Percentiles rank a stretch among this genome's conserved stretches.
These are phyloP conservation scores for Digitonthophagus gazella DNA, from an alignment of 2,888 invertebrate genomes.

Conservation along the genomic window DNA sequence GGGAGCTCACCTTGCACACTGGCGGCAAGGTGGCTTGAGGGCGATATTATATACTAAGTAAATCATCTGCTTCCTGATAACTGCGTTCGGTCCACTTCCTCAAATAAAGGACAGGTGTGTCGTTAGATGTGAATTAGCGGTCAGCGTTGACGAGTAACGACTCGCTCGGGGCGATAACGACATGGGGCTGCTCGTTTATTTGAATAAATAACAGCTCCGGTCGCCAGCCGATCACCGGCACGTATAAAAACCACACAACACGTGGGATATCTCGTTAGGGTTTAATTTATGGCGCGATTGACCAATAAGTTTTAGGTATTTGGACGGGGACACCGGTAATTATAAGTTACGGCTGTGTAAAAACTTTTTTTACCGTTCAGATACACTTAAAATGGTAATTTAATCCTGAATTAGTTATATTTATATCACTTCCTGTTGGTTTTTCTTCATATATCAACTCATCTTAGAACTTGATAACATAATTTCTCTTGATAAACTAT, in stretches of 20 bases:
- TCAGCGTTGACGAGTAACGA: conserved; percentile 26
- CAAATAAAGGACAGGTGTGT: conserved; percentile 21
- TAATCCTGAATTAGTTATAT: not conserved
- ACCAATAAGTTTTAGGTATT: not conserved
- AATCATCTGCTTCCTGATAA: conserved; percentile 30
- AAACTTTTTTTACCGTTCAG: not conserved
- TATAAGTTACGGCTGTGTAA: not conserved
- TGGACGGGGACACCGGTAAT: not conserved
- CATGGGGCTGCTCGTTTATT: conserved; percentile 14
- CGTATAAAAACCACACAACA: not conserved
- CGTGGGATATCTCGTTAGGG: not conserved
- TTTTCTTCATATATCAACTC: too few relatives aligned
- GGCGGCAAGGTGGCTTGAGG: conserved; percentile 7
- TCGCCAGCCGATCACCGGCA: conserved; percentile 6
- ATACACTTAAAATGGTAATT: not conserved
- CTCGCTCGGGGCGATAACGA: conserved; percentile 18
- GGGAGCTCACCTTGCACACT: not conserved
- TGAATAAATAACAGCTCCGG: conserved; percentile 20
- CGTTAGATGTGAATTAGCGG: conserved; percentile 31
- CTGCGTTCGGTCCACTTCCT: conserved; percentile 16
- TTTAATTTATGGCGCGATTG: not conserved
- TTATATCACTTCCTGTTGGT: too few relatives aligned
- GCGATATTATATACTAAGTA: conserved; percentile 27
- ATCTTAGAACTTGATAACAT: too few relatives aligned
- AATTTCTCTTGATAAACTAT: too few relatives aligned